Evolutionary conservation across 2,113 vertebrate genomes (phyloP).

Genomic region (Onychorhynchus coronatus): DNA sequence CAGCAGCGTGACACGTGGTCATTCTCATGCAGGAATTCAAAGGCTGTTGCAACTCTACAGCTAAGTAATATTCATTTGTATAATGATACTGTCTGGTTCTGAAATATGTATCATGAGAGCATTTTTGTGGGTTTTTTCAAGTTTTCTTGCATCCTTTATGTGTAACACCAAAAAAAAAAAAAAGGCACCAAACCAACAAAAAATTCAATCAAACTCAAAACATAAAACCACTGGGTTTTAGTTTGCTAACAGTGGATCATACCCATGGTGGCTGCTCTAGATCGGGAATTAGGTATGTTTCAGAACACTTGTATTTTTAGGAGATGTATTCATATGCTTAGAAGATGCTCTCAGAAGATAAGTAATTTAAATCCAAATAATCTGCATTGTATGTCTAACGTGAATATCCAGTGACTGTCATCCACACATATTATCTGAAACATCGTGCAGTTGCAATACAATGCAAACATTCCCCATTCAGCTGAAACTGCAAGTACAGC

Average conservation of each 20-base stretch:
- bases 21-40: not conserved
- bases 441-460: not conserved
- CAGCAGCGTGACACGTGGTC: accelerated
- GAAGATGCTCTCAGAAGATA: not conserved
- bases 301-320: not conserved
- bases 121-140: not conserved
- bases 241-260: not conserved
- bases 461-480: not conserved
- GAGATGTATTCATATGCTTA: not conserved
- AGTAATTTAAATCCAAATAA: not conserved
- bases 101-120: not conserved
- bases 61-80: not conserved
- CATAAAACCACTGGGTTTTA: not conserved
- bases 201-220: not conserved
- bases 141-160: not conserved
- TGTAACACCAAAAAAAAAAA: not conserved
- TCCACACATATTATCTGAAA: not conserved
- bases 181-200: too few species aligned
- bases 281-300: not conserved
- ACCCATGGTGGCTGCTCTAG: not conserved
- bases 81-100: not conserved
- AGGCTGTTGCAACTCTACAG: not conserved
- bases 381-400: not conserved
- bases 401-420: not conserved
- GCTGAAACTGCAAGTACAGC: not conserved